Evolutionary conservation across 2,797 vertebrate genomes (phyloP), one percentile per base, ranked within the genome.

Genomic region (Oreortyx pictus): DNA sequence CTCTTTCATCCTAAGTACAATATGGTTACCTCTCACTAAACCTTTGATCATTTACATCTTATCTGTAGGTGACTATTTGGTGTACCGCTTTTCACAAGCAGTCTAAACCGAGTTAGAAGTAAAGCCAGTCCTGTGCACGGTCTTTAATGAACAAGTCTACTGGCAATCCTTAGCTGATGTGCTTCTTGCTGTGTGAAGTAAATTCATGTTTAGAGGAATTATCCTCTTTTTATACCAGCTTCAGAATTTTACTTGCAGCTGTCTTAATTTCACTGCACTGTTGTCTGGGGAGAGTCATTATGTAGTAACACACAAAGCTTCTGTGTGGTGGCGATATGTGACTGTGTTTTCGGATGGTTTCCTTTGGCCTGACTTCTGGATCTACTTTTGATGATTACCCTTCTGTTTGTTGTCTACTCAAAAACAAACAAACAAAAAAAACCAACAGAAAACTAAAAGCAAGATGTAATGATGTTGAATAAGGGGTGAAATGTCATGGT

Each of bases 371-470:
- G 93, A 68, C 52, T 83, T 82, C 27, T 59, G 64, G 92, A 79
- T 85, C 88, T 81, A 50, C 41, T 89, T 78, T 91, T 89, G 86
- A 56, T 82, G 60, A 50, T 43, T 33, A 15, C 75, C 82, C 37
- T 86, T 85, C 82, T 93, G 71, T 89, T 62, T 76, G 52, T 73
- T 67, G 29, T 71, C 1, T 41, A 76, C 19, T 64, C 24, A 47
- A 37, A 37, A 37, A 37, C 9, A 37, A 37, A 37, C 37, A 37
- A 37, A 37, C 35, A 37, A 61, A 43, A 47, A 68, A 71, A 46
- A 39, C 10, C 39, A 39, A 13, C 10, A 39, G 12, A 39, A 11
- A 39, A 39, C 39, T 11, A 39, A 39, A 39, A 39, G n/a, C n/a
- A n/a, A n/a, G n/a, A n/a, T n/a, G n/a, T n/a, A n/a, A n/a, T n/a